These are phyloP conservation scores for Sesia apiformis DNA, from an alignment of 2,888 invertebrate species.

Conservation along the genomic window DNA sequence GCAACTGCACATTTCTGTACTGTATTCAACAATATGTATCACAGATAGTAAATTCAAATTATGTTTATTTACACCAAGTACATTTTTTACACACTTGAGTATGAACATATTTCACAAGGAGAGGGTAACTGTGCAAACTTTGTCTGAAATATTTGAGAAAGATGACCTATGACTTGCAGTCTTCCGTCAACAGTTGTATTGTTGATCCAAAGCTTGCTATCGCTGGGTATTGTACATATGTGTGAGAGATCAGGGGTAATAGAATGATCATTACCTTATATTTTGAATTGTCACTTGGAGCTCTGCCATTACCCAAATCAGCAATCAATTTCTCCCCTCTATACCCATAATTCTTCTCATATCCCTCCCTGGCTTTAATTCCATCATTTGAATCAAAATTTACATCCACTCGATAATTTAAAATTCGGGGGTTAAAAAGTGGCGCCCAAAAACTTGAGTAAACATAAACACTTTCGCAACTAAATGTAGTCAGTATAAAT, in stretches of 20 bases:
- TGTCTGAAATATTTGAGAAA: no score
- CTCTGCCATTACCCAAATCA: slow-evolving; percentile 45
- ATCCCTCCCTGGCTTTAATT: slow-evolving; percentile 25
- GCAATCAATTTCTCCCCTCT: slow-evolving; percentile 45
- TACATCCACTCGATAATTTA: slow-evolving; percentile 48
- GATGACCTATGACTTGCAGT: not conserved
- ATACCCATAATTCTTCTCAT: slow-evolving; percentile 31
- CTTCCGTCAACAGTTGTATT: not conserved
- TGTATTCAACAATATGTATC: no score
- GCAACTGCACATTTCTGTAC: no score
- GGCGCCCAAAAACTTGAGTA: slow-evolving; percentile 64
- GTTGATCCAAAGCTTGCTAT: no score
- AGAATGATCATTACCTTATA: not conserved
- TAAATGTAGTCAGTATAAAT: slow-evolving; percentile 16
- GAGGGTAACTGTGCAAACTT: no score
- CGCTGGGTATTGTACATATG: no score
- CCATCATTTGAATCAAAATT: slow-evolving; percentile 38
- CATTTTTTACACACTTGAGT: no score
- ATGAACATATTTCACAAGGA: no score
- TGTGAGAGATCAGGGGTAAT: not conserved
- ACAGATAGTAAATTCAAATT: no score
- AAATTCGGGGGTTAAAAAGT: slow-evolving; percentile 38
- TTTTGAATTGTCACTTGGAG: slow-evolving; percentile 11
- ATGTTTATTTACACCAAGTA: no score
- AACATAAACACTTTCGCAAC: slow-evolving; percentile 23